phyloP scores from a whole-genome alignment of 1,140 invertebrate species.

The Nylanderia fulva region DNA sequence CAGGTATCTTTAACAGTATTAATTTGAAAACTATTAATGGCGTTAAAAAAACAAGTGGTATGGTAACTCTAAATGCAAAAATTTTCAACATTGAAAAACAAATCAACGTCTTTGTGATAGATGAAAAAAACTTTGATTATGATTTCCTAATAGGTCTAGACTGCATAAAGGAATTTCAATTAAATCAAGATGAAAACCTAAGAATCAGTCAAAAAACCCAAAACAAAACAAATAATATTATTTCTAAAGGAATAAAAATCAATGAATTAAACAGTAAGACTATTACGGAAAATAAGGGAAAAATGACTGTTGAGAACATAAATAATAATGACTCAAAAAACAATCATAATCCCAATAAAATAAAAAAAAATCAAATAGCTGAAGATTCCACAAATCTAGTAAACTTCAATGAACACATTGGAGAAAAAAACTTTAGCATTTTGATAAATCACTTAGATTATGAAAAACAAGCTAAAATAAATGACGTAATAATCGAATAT shows the following conservation, averaged over 20 bases:
- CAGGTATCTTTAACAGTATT: too few species aligned
- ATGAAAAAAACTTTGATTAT: not conserved
- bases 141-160: not conserved
- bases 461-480: not conserved
- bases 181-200: not conserved
- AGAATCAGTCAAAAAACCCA: not conserved
- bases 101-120: not conserved
- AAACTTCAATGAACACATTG: constrained; percentile 17
- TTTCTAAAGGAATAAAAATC: not conserved
- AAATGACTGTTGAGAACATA: not conserved
- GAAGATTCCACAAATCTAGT: not conserved
- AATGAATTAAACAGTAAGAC: too few species aligned
- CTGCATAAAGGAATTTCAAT: not conserved
- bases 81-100: not conserved
- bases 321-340: too few species aligned
- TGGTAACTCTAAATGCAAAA: not conserved
- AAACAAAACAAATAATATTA: not conserved
- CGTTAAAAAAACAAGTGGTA: not conserved
- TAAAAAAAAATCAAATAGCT: too few species aligned
- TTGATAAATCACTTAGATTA: not conserved
- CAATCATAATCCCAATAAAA: too few species aligned
- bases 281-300: too few species aligned
- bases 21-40: too few species aligned
- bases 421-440: not conserved
- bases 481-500: not conserved